Evolutionary conservation across 2,888 invertebrate species (phyloP).

Genomic region (Meliscaeva auricollis): DNA sequence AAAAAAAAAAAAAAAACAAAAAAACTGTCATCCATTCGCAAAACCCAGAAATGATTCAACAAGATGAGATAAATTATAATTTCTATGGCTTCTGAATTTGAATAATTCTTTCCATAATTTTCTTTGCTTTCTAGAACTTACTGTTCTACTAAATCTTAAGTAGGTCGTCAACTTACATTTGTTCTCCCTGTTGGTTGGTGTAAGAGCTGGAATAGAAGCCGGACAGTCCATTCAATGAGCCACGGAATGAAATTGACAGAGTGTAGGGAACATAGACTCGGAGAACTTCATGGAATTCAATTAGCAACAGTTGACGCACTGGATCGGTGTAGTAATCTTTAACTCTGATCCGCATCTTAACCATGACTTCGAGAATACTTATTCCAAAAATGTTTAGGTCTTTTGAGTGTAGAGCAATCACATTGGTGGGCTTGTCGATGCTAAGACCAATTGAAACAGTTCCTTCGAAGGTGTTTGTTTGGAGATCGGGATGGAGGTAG

Average conservation of each 20-base stretch:
- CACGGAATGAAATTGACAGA: constrained; percentile 87
- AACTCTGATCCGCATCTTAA: constrained; percentile 80
- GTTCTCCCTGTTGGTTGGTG: constrained; percentile 80
- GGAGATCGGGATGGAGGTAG: constrained; percentile 79
- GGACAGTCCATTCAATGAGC: constrained; percentile 88
- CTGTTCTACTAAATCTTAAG: constrained; percentile 36
- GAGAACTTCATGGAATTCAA: constrained; percentile 82
- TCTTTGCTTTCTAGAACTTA: constrained; percentile 23
- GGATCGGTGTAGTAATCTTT: constrained; percentile 78
- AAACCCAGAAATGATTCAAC: neutral
- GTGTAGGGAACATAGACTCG: constrained; percentile 83
- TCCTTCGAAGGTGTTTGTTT: constrained; percentile 78
- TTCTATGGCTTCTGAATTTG: constrained; percentile 30
- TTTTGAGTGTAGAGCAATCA: constrained; percentile 81
- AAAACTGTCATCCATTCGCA: constrained; percentile 20
- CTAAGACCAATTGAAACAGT: constrained; percentile 81
- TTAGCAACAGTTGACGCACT: constrained; percentile 83
- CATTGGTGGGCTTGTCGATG: constrained; percentile 78
- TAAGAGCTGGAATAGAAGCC: constrained; percentile 90
- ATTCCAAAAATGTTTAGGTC: constrained; percentile 78
- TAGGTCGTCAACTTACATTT: constrained; percentile 84
- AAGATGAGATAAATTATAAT: constrained; percentile 8
- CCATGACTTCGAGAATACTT: constrained; percentile 81
- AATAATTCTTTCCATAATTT: constrained; percentile 24
- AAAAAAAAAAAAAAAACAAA: neutral